phyloP scores from a whole-genome alignment of 2,888 invertebrate species.

The Drosophila incognita region DNA sequence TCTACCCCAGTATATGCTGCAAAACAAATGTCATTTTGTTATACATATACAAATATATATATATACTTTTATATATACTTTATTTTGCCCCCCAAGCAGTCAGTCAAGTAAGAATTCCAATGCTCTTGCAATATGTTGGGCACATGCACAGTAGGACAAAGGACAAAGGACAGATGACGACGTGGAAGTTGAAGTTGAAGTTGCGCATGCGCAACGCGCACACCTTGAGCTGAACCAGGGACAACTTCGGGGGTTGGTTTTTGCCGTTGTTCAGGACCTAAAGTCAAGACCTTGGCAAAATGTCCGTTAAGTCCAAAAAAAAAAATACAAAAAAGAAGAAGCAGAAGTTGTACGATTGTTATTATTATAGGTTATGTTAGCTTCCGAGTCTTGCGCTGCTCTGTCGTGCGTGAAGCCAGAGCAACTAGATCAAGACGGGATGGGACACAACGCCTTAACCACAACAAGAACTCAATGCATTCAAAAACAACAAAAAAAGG shows the following conservation, averaged over 20 bases:
- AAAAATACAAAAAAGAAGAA: not conserved
- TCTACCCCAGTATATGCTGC: conserved; percentile 37
- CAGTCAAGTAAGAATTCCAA: conserved; percentile 50
- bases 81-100: conserved; percentile 30
- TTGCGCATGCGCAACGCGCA: conserved; percentile 74
- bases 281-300: conserved; percentile 66
- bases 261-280: conserved; percentile 28
- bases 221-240: conserved; percentile 62
- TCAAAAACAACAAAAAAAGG: not conserved
- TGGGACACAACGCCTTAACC: conserved; percentile 51
- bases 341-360: conserved; percentile 43
- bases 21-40: conserved; percentile 66
- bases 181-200: conserved; percentile 7
- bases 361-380: conserved; percentile 46
- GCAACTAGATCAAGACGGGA: conserved; percentile 72
- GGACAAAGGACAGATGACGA: conserved; percentile 27
- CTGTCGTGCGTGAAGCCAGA: conserved; percentile 48
- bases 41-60: not conserved
- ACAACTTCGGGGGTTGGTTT: conserved; percentile 62
- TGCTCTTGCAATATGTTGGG: conserved; percentile 62
- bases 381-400: conserved; percentile 14
- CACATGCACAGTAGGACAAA: conserved; percentile 59
- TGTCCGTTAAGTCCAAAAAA: conserved; percentile 60
- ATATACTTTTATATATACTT: not conserved
- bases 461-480: conserved; percentile 52